Evolutionary conservation across 2,888 invertebrate genomes (phyloP), one percentile per base, ranked within the genome.

Genomic region (Xestia rhomboidea): DNA sequence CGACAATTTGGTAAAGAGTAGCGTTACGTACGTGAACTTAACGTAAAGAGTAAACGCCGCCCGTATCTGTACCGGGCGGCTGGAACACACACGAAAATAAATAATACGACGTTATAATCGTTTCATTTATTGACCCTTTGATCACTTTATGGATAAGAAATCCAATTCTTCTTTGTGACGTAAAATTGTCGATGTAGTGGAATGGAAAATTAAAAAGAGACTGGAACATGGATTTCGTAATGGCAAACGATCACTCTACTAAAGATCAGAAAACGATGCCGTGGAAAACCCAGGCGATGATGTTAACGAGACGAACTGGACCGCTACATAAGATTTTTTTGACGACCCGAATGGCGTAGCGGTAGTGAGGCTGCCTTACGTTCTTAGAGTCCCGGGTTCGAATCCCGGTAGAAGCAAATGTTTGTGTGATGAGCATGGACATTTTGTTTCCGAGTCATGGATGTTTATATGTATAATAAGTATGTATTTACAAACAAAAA

Each of bases 71-170:
- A 95, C 92, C 93, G 95, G 92, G 94, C 90, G 95, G 94, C 94
- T 94, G 95, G 90, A 94, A 94, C 96, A 95, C 95, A 93, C 92
- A 95, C 93, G 91, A 94, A 94, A 96, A 96, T 96, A 96, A 96
- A 96, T 96, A 96, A 96, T 96, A 96, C 95, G 95, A 96, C 96
- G 96, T 96, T 96, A 94, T 69, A 84, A 88, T 86, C 87, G 93
- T 95, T 93, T 93, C 90, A 93, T 93, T 94, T 88, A 77, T 77
- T 81, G 27, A 73, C 72, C 82, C 54, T 6, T 11, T n/a, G 54
- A 54, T 54, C 54, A 46, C 18, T 46, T 5, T 18, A 18, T 46
- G 18, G 18, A 6, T 18, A 18, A 46, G 18, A 51, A 51, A 51
- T 24, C 8, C 24, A 24, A 24, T 51, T 24, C 10, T 51, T 2